Conservation (phyloP, 2,113 vertebrate species). For the Opisthocomus hoazin region DNA sequence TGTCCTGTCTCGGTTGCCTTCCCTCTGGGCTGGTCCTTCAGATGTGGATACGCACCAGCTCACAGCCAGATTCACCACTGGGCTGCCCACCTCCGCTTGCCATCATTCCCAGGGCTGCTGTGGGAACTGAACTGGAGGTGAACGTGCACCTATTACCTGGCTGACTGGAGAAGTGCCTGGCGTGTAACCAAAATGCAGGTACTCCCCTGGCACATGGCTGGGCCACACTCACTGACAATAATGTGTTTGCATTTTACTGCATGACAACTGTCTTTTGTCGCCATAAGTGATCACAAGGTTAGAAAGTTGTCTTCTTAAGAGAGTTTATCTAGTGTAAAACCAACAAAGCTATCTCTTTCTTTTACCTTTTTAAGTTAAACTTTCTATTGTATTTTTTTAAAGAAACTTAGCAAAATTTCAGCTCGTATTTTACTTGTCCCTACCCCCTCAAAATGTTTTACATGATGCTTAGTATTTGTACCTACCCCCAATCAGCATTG, state of each 20-base stretch:
- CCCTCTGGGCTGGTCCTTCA: neutral
- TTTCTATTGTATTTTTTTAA: neutral
- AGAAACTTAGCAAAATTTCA: neutral
- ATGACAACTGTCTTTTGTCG: neutral
- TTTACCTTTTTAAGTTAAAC: neutral
- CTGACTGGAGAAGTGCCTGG: neutral
- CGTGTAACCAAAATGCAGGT: neutral
- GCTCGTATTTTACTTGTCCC: neutral
- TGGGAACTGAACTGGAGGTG: neutral
- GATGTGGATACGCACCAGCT: rapidly evolving
- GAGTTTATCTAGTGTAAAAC: neutral
- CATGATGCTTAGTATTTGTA: neutral
- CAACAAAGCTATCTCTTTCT: neutral
- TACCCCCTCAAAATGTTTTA: neutral
- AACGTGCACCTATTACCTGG: rapidly evolving
- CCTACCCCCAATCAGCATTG: slow-evolving; percentile 95
- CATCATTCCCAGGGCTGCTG: neutral
- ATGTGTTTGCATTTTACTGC: neutral
- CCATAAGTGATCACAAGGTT: neutral
- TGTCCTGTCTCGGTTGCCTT: neutral
- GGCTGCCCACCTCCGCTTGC: neutral
- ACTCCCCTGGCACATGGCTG: neutral
- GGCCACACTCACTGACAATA: neutral
- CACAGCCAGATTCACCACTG: neutral
- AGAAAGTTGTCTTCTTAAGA: neutral